Conservation (phyloP, 2,113 vertebrate genomes). For the Lathamus discolor region DNA sequence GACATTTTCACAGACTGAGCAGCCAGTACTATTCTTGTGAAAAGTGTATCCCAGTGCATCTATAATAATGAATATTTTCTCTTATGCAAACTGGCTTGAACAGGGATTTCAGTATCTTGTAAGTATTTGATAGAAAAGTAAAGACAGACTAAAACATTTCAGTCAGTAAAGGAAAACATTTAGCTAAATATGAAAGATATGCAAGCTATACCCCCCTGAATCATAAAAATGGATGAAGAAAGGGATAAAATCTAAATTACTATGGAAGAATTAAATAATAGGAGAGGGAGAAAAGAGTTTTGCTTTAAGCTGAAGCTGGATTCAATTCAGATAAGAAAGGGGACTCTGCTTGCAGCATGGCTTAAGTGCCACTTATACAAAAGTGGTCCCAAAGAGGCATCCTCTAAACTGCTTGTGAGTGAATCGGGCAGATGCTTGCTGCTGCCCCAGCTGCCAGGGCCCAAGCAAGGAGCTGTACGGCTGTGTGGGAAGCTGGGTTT, state of each 20-base stretch:
- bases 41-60: not conserved
- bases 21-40: not conserved
- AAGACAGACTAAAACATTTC: not conserved
- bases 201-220: accelerated
- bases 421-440: accelerated
- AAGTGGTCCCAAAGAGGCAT: not conserved
- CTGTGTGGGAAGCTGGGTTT: accelerated
- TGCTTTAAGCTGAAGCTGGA: accelerated
- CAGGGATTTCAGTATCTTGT: not conserved
- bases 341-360: not conserved
- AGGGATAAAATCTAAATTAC: not conserved
- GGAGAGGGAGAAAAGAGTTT: not conserved
- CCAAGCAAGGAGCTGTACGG: not conserved
- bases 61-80: not conserved
- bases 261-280: not conserved
- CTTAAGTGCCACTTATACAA: not conserved
- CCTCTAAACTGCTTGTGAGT: not conserved
- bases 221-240: not conserved
- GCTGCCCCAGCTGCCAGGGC: not conserved
- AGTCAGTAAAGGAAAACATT: not conserved
- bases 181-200: not conserved
- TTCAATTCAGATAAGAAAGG: not conserved
- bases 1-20: not conserved
- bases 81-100: not conserved
- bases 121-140: not conserved